A percentile compares a stretch with the other conserved stretches of the same genome.
Conservation (phyloP, 2,888 invertebrate genomes). For the Amorpha juglandis region DNA sequence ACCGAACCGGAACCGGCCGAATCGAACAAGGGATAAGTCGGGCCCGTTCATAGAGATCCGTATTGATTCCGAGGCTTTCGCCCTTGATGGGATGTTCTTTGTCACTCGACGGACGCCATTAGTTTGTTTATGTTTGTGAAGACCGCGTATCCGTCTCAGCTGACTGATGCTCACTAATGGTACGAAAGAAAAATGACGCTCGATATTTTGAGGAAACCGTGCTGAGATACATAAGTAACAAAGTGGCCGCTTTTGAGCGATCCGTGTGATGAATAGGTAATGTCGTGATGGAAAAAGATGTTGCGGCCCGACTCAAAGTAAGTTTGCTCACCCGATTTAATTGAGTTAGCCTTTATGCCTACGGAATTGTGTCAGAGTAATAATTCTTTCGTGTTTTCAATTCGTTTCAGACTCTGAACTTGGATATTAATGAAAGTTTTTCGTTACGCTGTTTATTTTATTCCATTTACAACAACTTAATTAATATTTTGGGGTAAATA, state of each 20-base stretch:
- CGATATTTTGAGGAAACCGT: constrained; percentile 55
- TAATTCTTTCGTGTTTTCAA: constrained; percentile 39
- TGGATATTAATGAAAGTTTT: constrained; percentile 33
- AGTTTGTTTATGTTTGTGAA: constrained; percentile 71
- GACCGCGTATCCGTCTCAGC: constrained; percentile 62
- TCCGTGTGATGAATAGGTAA: constrained; percentile 69
- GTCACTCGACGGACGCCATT: constrained; percentile 66
- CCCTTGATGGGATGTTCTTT: constrained; percentile 67
- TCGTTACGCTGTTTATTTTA: constrained; percentile 35
- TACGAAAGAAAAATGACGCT: constrained; percentile 67
- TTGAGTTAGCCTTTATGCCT: constrained; percentile 55
- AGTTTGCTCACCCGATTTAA: constrained; percentile 55
- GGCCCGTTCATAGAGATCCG: constrained; percentile 35
- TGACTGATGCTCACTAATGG: constrained; percentile 69
- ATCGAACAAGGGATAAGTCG: constrained; percentile 26
- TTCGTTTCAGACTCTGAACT: constrained; percentile 35
- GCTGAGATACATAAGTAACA: constrained; percentile 54
- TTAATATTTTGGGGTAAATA: not conserved
- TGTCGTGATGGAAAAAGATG: constrained; percentile 58
- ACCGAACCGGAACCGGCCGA: constrained; percentile 34
- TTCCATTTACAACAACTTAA: constrained; percentile 26
- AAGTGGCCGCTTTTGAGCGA: constrained; percentile 65
- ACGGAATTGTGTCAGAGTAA: constrained; percentile 44
- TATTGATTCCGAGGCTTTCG: constrained; percentile 62
- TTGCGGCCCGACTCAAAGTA: constrained; percentile 50